Evolutionary conservation across 2,113 vertebrate species (phyloP), one percentile per base, ranked within the genome.

Genomic region (Pseudopipra pipra): DNA sequence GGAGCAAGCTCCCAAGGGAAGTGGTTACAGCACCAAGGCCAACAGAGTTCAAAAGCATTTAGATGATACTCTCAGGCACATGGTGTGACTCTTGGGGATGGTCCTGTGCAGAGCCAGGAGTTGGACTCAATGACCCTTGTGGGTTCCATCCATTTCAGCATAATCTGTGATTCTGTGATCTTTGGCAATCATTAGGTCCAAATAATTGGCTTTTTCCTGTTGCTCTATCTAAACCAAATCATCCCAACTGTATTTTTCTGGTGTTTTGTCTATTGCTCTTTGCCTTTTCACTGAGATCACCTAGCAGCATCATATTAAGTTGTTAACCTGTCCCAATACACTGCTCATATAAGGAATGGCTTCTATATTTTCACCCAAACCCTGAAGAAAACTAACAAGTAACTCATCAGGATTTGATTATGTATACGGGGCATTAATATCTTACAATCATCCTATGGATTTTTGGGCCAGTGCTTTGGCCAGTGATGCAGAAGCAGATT

Each of bases 251-350:
- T 16, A 20, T 66, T 75, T 83, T 81, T 49, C 19, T 23, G 3
- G 3, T 49, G 8, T 47, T 83, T 63, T 79, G 14, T 39, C 10
- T 47, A 5, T 30, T 14, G 6, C 20, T 88, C 5, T 75, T 82
- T 62, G 44, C 15, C 27, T 61, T 56, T 19, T 73, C 16, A 19
- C 24, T 37, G 33, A 80, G 52, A 46, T 61, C 58, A 65, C 20
- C 8, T 39, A 49, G 39, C 39, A 44, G 28, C 18, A 8, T 31
- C 1, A 0, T 52, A 12, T 44, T 52, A 37, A 10, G 9, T 37
- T 67, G 14, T 82, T 27, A 11, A 2, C 19, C 9, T 71, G 46
- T 82, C n/a, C 47, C 47, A 37, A 6, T 24, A 28, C 5, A 41
- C 17, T 47, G 31, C 68, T 83, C 35, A 27, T 22, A 9, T n/a